Evolutionary conservation across 2,797 vertebrate genomes (phyloP).

Genomic region (Xenentodon cancila): DNA sequence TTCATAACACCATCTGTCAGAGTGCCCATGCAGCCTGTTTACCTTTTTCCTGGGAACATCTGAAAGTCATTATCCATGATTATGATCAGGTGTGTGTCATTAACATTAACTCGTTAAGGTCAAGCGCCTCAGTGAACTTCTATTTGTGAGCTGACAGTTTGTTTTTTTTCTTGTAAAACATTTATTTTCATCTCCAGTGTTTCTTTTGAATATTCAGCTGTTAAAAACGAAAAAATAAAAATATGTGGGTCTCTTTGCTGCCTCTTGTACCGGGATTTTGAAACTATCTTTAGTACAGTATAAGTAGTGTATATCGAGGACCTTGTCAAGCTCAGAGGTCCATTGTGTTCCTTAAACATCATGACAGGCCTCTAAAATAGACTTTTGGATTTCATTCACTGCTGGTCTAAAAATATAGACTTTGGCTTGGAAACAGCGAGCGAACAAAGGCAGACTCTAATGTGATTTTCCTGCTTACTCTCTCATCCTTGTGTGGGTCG

Average conservation of each 20-base stretch:
- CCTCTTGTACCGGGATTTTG: constrained; percentile 39
- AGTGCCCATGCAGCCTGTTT: neutral
- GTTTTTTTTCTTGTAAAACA: constrained; percentile 41
- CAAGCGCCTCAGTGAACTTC: constrained; percentile 43
- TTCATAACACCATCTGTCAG: neutral
- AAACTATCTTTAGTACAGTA: constrained; percentile 68
- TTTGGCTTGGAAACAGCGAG: constrained; percentile 53
- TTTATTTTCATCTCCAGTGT: constrained; percentile 30
- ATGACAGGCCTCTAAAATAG: constrained; percentile 71
- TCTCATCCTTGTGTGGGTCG: constrained; percentile 35
- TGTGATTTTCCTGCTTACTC: constrained; percentile 63
- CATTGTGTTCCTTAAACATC: constrained; percentile 65
- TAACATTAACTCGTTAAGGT: constrained; percentile 38
- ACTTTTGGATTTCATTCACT: constrained; percentile 65
- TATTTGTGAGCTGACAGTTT: constrained; percentile 39
- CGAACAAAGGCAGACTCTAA: constrained; percentile 63
- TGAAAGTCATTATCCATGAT: neutral
- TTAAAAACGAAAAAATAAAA: constrained; percentile 26
- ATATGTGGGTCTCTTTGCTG: constrained; percentile 25
- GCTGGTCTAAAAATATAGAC: constrained; percentile 70
- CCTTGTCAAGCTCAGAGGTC: constrained; percentile 62
- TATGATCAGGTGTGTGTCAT: neutral
- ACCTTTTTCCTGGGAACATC: neutral
- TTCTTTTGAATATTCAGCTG: constrained; percentile 24
- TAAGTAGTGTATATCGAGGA: constrained; percentile 55